Percentiles rank a stretch among this genome's conserved stretches.
Evolutionary conservation across 1,140 invertebrate genomes (phyloP).

Genomic region (Macrosteles quadrilineatus): DNA sequence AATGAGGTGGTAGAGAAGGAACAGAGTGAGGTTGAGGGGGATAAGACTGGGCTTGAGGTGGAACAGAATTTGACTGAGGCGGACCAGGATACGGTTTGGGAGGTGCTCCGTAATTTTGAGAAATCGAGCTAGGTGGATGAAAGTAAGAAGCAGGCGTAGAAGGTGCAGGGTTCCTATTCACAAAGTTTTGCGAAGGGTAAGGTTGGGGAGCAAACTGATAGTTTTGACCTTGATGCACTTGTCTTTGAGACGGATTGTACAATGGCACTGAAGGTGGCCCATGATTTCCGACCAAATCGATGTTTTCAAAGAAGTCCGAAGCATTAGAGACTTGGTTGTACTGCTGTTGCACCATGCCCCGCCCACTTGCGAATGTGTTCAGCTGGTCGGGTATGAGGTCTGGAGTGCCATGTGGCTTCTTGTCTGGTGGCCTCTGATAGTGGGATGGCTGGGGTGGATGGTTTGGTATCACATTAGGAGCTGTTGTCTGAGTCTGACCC

Average conservation of each 20-base stretch:
- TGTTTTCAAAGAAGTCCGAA: slow-evolving; percentile 32
- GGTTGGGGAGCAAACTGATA: no score
- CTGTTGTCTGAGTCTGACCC: slow-evolving; percentile 16
- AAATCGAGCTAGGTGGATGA: no score
- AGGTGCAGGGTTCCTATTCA: no score
- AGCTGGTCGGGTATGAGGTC: slow-evolving; percentile 18
- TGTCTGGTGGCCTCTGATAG: slow-evolving; percentile 6
- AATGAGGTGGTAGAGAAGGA: not conserved
- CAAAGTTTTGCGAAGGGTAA: no score
- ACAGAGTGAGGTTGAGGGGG: not conserved
- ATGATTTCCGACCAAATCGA: slow-evolving; percentile 26
- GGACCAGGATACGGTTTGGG: not conserved
- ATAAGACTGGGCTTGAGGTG: not conserved
- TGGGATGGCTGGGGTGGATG: not conserved
- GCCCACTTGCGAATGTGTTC: not conserved
- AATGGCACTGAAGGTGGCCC: not conserved
- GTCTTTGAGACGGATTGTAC: not conserved
- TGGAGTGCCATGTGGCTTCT: slow-evolving; percentile 11
- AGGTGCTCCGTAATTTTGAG: not conserved
- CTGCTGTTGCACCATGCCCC: not conserved
- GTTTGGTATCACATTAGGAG: slow-evolving; percentile 4
- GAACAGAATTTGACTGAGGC: not conserved
- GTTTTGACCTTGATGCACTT: not conserved
- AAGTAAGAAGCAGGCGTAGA: no score
- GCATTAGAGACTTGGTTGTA: slow-evolving; percentile 20